phyloP scores from a whole-genome alignment of 1,140 invertebrate species.

The Psix sp. region DNA sequence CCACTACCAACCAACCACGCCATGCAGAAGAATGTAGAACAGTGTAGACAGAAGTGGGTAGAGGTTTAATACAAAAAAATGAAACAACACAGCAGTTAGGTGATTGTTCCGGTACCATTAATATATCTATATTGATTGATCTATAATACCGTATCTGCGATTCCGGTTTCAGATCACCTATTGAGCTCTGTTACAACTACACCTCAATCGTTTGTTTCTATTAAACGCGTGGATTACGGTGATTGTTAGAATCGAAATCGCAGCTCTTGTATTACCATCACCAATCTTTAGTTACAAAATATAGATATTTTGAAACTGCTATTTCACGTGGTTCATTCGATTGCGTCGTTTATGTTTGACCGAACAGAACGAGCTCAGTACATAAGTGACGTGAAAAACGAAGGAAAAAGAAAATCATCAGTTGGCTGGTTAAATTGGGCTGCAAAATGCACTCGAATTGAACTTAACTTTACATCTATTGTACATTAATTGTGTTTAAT shows the following conservation, averaged over 20 bases:
- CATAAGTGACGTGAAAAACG: constrained; percentile 25
- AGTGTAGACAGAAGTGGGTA: constrained; percentile 77
- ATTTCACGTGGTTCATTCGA: constrained; percentile 42
- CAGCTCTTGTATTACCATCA: constrained; percentile 64
- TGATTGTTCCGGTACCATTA: constrained; percentile 75
- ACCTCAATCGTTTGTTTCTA: not conserved
- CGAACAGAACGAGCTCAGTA: too few species aligned
- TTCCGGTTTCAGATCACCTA: constrained; percentile 26
- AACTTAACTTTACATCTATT: constrained; percentile 42
- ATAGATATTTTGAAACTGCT: constrained; percentile 57
- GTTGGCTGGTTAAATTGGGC: constrained; percentile 32
- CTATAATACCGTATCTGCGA: constrained; percentile 51
- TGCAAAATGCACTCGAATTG: constrained; percentile 41
- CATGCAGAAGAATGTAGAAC: constrained; percentile 82
- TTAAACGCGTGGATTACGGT: too few species aligned
- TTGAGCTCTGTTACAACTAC: not conserved
- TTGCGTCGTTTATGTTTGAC: constrained; percentile 28
- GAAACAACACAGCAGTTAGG: constrained; percentile 76
- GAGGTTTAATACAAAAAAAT: constrained; percentile 76
- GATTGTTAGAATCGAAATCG: constrained; percentile 68
- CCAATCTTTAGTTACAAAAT: constrained; percentile 59
- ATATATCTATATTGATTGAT: constrained; percentile 66
- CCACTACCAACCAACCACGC: constrained; percentile 81
- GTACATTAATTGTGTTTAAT: constrained; percentile 57
- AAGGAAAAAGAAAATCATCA: constrained; percentile 9